Base-by-base conservation (phyloP, 2,113 vertebrate species). In the Daphoenositta chrysoptera region DNA sequence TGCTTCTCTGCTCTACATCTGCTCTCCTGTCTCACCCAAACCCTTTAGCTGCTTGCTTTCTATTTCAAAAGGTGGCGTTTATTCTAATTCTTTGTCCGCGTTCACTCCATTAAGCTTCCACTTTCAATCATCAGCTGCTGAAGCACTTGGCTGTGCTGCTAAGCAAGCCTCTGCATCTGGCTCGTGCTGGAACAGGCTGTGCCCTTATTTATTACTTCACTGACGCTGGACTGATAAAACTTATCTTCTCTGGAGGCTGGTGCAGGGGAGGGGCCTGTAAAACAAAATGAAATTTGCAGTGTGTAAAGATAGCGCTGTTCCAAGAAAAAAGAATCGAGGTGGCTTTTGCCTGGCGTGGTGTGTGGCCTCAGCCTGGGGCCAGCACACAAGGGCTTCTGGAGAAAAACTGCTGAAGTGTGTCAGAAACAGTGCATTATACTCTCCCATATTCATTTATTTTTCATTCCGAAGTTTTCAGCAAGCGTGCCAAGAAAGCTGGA, bases 101-200 rank as follows among this genome's bases (percentile, higher is more conserved):
- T 96, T 93, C 95, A 91, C 78, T 73, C 95, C 92, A 86, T 97
- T 96, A 97, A 92, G 89, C 78, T 92, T 95, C 83, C 11, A 3
- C 84, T 97, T 96, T 92, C 91, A 92, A n/a, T 95, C 96, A 88
- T 96, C 81, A 92, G 93, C 72, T 2, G 13, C 84, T 69, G 95
- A 93, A 97, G 95, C 91, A 84, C 83, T 95, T 94, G 85, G 77
- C 91, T 92, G 85, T 19, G 31, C 87, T 5, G 15, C 77, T 63
- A 47, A 95, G 94, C 85, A 75, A 95, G 64, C 66, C 66, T 64
- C 7, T 8, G 85, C 66, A 72, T 45, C 76, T 94, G 90, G 58
- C 87, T 96, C 10, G 8, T 57, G 83, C 93, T 51, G 83, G 51
- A 78, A n/a, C 57, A 81, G 66, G 0, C 82, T 79, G 61, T 6